A percentile compares a stretch with the other conserved stretches of the same genome.
phyloP scores from a whole-genome alignment of 2,888 invertebrate species.

The Gastracanthus pulcherrimus region DNA sequence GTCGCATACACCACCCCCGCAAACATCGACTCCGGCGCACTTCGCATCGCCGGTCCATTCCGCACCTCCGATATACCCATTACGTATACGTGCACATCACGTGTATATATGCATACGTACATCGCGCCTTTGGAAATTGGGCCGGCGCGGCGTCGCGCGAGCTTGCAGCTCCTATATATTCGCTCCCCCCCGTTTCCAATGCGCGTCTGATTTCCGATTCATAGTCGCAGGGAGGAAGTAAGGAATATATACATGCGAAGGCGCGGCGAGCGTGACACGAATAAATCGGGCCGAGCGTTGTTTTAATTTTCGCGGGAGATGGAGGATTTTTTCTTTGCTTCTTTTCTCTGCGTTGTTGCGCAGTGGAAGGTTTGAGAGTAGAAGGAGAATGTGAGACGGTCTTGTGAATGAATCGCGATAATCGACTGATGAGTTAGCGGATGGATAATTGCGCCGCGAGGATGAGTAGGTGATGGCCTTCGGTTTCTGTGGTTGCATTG shows the following conservation, averaged over 20 bases:
- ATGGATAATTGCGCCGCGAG: background rate
- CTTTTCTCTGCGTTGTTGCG: background rate
- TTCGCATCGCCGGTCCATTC: background rate
- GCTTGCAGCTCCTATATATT: too few species aligned
- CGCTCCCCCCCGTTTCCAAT: conserved; percentile 25
- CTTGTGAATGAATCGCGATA: background rate
- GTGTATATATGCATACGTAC: background rate
- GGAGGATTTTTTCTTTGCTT: background rate
- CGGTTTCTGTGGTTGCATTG: background rate
- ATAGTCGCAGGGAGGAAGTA: background rate
- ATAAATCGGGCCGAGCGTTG: background rate
- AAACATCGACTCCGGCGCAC: background rate
- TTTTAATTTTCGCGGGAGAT: background rate
- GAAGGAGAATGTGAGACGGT: background rate
- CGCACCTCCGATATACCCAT: background rate
- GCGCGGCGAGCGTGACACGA: background rate
- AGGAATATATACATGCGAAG: background rate
- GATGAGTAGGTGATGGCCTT: background rate
- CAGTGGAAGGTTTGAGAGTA: background rate
- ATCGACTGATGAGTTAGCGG: background rate
- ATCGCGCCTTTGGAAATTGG: conserved; percentile 28
- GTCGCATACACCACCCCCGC: background rate
- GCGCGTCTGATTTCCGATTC: conserved; percentile 31
- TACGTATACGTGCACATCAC: background rate
- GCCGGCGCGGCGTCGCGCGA: conserved; percentile 10